A percentile compares a stretch with the other conserved stretches of the same genome.
These are phyloP conservation scores for Arrhopalites spinosus DNA, from an alignment of 2,888 invertebrate species.

Conservation along the genomic window DNA sequence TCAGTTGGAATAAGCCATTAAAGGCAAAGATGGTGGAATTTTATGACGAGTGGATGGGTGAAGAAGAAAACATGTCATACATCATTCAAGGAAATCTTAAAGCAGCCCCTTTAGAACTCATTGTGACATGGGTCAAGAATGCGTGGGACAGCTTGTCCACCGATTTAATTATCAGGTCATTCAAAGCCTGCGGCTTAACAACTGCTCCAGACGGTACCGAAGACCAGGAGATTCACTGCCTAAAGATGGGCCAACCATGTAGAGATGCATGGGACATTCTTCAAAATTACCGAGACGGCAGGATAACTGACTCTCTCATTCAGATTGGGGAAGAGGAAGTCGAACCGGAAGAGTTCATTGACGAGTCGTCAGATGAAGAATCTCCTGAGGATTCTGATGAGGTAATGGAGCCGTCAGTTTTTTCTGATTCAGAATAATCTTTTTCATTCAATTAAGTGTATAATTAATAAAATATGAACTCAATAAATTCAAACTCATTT, in stretches of 20 bases:
- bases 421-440: too few relatives aligned
- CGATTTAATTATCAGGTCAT: slow-evolving; percentile 30
- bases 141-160: slow-evolving; percentile 27
- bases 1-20: slow-evolving; percentile 39
- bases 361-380: too few relatives aligned
- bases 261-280: slow-evolving; percentile 26
- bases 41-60: slow-evolving; percentile 24
- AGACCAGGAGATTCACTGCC: slow-evolving; percentile 33
- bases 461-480: too few relatives aligned
- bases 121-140: slow-evolving; percentile 17
- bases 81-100: slow-evolving; percentile 11
- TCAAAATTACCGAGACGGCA: neutral
- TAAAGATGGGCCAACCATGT: slow-evolving; percentile 34
- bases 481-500: too few relatives aligned
- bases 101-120: neutral
- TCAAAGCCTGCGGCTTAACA: slow-evolving; percentile 31
- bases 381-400: too few relatives aligned
- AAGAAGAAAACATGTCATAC: slow-evolving; percentile 8
- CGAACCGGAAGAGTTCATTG: too few relatives aligned
- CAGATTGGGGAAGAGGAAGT: too few relatives aligned
- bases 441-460: too few relatives aligned
- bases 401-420: too few relatives aligned
- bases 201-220: slow-evolving; percentile 25
- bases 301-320: too few relatives aligned
- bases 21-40: slow-evolving; percentile 18